phyloP scores from a whole-genome alignment of 2,797 vertebrate genomes.

The Ataeniobius toweri region DNA sequence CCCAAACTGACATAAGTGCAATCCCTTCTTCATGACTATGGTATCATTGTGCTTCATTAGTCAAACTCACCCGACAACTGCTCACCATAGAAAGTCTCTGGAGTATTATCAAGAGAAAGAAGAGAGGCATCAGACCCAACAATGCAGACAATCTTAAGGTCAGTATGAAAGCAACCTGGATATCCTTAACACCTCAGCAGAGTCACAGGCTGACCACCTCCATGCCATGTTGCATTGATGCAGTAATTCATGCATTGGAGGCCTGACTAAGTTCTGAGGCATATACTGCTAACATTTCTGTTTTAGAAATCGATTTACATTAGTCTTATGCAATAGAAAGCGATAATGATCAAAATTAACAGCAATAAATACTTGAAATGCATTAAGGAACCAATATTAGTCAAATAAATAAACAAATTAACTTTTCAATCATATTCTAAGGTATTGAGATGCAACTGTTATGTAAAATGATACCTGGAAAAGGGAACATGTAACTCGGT shows the following conservation, averaged over 20 bases:
- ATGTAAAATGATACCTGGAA: neutral
- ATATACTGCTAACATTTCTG: neutral
- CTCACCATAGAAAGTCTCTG: neutral
- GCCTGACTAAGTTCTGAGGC: neutral
- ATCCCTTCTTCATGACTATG: neutral
- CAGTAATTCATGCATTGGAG: neutral
- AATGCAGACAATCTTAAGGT: neutral
- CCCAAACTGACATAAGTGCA: neutral
- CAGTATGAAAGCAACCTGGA: neutral
- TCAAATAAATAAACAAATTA: neutral
- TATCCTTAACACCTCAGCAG: neutral
- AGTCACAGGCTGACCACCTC: neutral
- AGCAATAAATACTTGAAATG: neutral
- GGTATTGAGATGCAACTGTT: neutral
- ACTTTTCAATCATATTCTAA: neutral
- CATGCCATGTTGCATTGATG: neutral
- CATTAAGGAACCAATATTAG: neutral
- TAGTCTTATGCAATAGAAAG: neutral
- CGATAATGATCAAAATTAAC: neutral
- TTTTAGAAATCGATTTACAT: neutral
- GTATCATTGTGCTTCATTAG: neutral
- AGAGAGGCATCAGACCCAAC: neutral
- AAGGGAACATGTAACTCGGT: slow-evolving; percentile 47
- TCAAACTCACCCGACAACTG: neutral
- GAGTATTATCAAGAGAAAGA: neutral